Conservation (phyloP, 2,797 vertebrate genomes). For the Netta rufina region DNA sequence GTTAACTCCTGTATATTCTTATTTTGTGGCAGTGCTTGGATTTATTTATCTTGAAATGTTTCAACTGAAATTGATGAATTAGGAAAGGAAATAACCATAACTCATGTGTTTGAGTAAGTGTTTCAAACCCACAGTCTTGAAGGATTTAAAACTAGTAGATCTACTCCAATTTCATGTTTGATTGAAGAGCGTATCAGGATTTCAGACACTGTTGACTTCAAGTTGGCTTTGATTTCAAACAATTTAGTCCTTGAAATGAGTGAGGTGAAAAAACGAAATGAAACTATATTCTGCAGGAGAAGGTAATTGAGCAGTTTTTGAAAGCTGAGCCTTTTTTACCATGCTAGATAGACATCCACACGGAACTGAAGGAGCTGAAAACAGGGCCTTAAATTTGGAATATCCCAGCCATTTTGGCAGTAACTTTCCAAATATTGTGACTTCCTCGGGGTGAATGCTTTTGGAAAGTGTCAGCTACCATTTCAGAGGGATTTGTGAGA, state of each 20-base stretch:
- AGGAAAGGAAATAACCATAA: background rate
- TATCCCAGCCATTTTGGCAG: background rate
- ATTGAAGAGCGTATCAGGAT: background rate
- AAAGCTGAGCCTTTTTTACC: background rate
- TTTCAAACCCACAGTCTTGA: background rate
- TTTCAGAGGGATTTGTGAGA: background rate
- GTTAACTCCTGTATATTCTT: background rate
- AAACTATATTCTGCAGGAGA: background rate
- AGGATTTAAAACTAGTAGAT: background rate
- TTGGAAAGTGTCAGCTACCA: background rate
- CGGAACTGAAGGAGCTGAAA: background rate
- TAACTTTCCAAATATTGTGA: background rate
- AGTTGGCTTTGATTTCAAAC: background rate
- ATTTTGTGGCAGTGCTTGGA: background rate
- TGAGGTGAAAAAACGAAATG: background rate
- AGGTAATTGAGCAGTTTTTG: background rate
- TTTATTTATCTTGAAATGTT: background rate
- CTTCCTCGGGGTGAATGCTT: background rate
- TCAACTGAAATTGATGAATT: background rate
- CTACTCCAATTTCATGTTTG: background rate
- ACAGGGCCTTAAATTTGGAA: background rate
- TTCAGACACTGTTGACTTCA: background rate
- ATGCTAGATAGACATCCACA: rapidly evolving
- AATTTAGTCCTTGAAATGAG: background rate
- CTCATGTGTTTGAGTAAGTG: background rate